Evolutionary conservation across 1,140 invertebrate species (phyloP), one percentile per base, ranked within the genome.

Genomic region (Drosophila baimaii): DNA sequence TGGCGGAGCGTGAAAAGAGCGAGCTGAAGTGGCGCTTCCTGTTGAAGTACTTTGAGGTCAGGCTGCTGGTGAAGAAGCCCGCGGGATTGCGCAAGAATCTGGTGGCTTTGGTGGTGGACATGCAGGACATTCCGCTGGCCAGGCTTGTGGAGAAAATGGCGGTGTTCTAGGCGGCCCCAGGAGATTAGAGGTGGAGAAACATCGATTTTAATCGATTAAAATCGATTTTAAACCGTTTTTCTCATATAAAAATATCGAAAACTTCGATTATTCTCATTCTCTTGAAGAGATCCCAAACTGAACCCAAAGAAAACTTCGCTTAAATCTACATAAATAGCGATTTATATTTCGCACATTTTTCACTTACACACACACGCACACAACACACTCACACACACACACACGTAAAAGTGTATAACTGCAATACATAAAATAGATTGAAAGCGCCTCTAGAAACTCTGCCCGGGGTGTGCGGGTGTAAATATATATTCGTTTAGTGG

Each of bases 21-120:
- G 44, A 83, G 17, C 70, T 94, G 1, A 94, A 94, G 79, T 94
- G 93, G 93, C 91, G 92, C 25, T 93, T 92, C 58, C 81, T 94
- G 9, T 58, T 94, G 43, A 92, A 93, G 57, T 89, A 93, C 47
- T 93, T 93, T 63, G 92, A 92, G 33, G 81, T 92, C 0, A 91
- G 92, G 37, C 58, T 94, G 35, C 75, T 93, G 2, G 80, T 94
- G 3, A 88, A 83, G 39, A 92, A 91, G 63, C 79, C 84, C 2
- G 29, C 64, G 5, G 64, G 49, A 12, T 51, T 86, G 54, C 71
- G 89, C 37, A 66, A 61, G 6, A 81, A 82, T 44, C 27, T 90
- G 7, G 21, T 63, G 1, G 46, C 78, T 0, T 41, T 79, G 17
- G 74, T 91, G 4, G 73, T 91, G 12, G 90, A 91, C 46, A 81